Percentiles rank a stretch among this genome's conserved stretches.
These are phyloP conservation scores for Aporrectodea caliginosa DNA, from an alignment of 1,140 invertebrate species.

Conservation along the genomic window DNA sequence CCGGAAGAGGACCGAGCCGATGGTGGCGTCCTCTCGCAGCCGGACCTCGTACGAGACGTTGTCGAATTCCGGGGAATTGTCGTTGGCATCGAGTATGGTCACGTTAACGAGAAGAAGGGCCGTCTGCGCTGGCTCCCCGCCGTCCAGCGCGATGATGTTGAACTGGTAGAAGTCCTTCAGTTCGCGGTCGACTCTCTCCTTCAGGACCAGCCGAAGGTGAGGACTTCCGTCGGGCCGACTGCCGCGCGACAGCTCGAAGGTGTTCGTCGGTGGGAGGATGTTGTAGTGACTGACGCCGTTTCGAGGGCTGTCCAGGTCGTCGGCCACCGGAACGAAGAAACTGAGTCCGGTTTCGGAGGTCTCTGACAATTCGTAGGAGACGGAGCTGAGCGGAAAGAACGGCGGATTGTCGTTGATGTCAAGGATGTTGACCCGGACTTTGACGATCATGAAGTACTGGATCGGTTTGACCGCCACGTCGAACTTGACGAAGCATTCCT, in stretches of 20 bases:
- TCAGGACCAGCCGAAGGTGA: conserved; percentile 11
- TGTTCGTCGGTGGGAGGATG: conserved; percentile 68
- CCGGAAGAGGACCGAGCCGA: conserved; percentile 1
- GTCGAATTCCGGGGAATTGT: conserved; percentile 22
- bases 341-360: conserved; percentile 11
- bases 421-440: conserved; percentile 3
- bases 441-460: conserved; percentile 20
- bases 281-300: conserved; percentile 64
- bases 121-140: conserved; percentile 25
- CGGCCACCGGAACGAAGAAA: conserved; percentile 27
- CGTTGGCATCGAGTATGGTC: conserved; percentile 23
- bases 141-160: conserved; percentile 23
- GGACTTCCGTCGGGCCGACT: neutral
- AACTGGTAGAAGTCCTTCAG: conserved; percentile 5
- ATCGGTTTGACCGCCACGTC: conserved; percentile 27
- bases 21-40: conserved; percentile 10
- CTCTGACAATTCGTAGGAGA: conserved; percentile 20
- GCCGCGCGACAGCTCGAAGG: neutral
- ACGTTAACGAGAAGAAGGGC: conserved; percentile 14
- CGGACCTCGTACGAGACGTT: conserved; percentile 15
- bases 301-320: conserved; percentile 11
- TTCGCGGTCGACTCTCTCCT: conserved; percentile 2
- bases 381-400: neutral
- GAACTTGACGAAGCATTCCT: conserved; percentile 21
- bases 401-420: conserved; percentile 29